These are phyloP conservation scores for Macaca nemestrina DNA, from an alignment of 2,113 vertebrate genomes.

Conservation along the genomic window DNA sequence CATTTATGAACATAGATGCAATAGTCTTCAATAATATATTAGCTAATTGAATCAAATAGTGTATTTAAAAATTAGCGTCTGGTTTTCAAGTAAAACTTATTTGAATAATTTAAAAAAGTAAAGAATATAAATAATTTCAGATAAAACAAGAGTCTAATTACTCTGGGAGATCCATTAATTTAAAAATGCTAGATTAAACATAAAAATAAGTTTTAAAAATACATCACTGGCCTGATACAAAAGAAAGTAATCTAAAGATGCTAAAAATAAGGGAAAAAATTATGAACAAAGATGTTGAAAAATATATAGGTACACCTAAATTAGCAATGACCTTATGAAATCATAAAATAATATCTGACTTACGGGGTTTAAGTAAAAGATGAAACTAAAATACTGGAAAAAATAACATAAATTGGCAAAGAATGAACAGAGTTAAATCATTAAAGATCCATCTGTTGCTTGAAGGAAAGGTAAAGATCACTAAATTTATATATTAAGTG, in stretches of 20 bases:
- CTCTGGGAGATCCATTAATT: background rate
- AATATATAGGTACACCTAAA: background rate
- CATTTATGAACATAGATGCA: background rate
- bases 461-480: background rate
- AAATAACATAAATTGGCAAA: background rate
- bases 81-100: background rate
- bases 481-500: background rate
- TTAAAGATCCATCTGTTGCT: background rate
- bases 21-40: background rate
- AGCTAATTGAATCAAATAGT: background rate
- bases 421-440: background rate
- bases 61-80: background rate
- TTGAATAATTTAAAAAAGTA: background rate
- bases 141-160: background rate
- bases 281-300: too few species aligned
- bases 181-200: background rate
- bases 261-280: background rate
- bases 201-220: background rate
- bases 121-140: background rate
- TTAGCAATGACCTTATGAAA: background rate
- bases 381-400: background rate
- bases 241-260: background rate
- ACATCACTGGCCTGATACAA: too few species aligned
- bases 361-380: background rate
- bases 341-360: background rate